Conservation (phyloP, 2,113 vertebrate genomes). For the Perca fluviatilis region DNA sequence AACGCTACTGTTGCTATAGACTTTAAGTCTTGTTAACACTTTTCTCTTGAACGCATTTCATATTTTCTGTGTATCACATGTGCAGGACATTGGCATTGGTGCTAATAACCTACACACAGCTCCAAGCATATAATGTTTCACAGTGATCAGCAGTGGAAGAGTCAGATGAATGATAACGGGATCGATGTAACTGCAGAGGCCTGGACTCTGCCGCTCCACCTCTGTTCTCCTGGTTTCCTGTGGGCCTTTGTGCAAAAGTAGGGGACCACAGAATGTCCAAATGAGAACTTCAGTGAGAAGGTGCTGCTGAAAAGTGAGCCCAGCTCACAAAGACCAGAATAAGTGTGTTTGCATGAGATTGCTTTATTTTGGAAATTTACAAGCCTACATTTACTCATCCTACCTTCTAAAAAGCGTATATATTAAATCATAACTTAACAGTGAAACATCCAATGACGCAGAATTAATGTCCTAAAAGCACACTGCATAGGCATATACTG, state of each 20-base stretch:
- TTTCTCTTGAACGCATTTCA: neutral
- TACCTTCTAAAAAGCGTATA: neutral
- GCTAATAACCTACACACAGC: neutral
- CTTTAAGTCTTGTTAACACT: neutral
- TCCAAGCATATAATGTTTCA: neutral
- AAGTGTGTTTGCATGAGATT: neutral
- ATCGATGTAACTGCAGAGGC: slow-evolving; percentile 7
- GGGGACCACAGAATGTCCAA: neutral
- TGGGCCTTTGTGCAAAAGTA: neutral
- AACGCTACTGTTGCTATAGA: neutral
- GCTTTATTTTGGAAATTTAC: neutral
- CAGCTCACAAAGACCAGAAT: slow-evolving; percentile 6
- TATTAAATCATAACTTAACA: neutral
- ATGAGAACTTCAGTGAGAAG: neutral
- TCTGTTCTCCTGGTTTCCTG: neutral
- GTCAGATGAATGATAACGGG: neutral
- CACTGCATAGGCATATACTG: neutral
- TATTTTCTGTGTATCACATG: neutral
- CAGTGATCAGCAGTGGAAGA: neutral
- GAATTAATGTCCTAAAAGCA: neutral
- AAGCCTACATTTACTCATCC: neutral
- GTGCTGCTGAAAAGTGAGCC: neutral
- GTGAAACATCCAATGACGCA: neutral
- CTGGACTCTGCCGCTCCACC: neutral
- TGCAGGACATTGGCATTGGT: neutral